These are phyloP conservation scores for Myotis daubentonii DNA, from an alignment of 2,797 vertebrate genomes.

Conservation along the genomic window DNA sequence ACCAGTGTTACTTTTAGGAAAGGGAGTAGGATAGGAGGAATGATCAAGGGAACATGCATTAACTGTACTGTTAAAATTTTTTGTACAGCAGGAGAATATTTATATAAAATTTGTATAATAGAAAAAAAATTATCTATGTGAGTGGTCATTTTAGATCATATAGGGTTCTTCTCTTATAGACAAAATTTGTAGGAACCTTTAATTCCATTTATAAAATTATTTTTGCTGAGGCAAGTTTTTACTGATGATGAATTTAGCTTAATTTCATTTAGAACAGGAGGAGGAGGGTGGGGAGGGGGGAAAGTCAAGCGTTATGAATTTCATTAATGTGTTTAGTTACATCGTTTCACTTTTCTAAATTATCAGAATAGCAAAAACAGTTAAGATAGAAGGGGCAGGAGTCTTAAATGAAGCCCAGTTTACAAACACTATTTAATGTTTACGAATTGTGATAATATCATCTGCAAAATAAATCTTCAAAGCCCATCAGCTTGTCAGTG, in stretches of 20 bases:
- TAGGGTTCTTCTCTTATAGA: neutral
- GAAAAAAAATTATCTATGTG: neutral
- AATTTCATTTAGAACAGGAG: neutral
- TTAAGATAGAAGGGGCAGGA: neutral
- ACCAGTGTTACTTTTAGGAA: neutral
- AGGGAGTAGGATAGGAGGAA: neutral
- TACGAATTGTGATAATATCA: neutral
- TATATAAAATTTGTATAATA: neutral
- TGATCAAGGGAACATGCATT: neutral
- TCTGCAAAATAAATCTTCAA: neutral
- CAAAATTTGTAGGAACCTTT: neutral
- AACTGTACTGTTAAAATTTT: neutral
- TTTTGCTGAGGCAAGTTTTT: neutral
- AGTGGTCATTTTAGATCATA: neutral
- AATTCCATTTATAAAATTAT: neutral
- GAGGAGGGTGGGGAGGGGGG: fast-evolving
- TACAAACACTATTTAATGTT: neutral
- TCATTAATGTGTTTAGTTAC: neutral
- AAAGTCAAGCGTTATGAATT: neutral
- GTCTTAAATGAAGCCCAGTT: neutral
- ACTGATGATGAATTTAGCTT: neutral
- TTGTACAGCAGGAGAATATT: neutral
- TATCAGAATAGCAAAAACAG: neutral
- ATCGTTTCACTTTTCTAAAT: neutral
- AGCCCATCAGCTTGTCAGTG: neutral